Evolutionary conservation across 2,797 vertebrate species (phyloP).

Genomic region (Eleutherodactylus coqui): DNA sequence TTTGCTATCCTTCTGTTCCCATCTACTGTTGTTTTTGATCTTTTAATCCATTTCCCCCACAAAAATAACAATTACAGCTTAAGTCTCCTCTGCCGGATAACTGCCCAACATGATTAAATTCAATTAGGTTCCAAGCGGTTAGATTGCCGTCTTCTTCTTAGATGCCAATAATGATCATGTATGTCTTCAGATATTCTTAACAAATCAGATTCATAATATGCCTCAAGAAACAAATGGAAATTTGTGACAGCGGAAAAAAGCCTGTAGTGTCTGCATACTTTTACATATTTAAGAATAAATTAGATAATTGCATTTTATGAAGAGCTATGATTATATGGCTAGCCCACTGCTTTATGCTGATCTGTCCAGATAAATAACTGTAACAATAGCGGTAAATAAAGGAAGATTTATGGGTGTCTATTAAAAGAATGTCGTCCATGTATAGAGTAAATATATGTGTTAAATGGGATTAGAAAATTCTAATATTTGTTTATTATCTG

Average conservation of each 20-base stretch:
- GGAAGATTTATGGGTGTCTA: constrained; percentile 18
- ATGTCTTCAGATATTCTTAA: constrained; percentile 62
- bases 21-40: not conserved
- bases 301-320: constrained; percentile 51
- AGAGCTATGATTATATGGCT: constrained; percentile 8
- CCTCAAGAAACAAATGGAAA: constrained; percentile 57
- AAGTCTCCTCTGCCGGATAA: constrained; percentile 36
- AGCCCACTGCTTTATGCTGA: constrained; percentile 8
- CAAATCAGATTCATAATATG: constrained; percentile 64
- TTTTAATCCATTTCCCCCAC: not conserved
- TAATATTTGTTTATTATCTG: not conserved
- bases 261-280: constrained; percentile 56
- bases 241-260: constrained; percentile 48
- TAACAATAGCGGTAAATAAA: constrained; percentile 7
- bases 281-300: constrained; percentile 58
- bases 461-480: not conserved
- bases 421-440: not conserved
- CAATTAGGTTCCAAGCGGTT: constrained; percentile 60
- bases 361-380: constrained; percentile 20
- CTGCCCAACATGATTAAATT: constrained; percentile 61
- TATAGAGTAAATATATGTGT: not conserved
- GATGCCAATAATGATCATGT: constrained; percentile 63
- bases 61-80: constrained; percentile 44
- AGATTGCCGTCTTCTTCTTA: constrained; percentile 55
- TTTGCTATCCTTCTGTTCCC: not conserved